Evolutionary conservation across 2,797 vertebrate genomes (phyloP).

Genomic region (Sebastes oblongus): DNA sequence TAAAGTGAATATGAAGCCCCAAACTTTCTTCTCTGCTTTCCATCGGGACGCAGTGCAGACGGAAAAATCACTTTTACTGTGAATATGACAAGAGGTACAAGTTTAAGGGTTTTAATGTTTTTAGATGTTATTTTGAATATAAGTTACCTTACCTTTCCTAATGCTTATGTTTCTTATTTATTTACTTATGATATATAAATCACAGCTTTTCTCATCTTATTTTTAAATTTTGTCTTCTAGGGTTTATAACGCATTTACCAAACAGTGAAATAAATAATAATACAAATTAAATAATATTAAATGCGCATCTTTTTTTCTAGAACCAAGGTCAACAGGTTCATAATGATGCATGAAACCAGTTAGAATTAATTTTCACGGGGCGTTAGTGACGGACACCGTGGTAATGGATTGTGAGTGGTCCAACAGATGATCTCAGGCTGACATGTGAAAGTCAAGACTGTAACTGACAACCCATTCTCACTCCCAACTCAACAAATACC

Average conservation of each 20-base stretch:
- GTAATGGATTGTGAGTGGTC: conserved; percentile 41
- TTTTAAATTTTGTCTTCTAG: not conserved
- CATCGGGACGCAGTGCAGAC: not conserved
- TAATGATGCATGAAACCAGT: conserved; percentile 46
- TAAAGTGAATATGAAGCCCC: not conserved
- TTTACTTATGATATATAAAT: not conserved
- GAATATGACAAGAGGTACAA: not conserved
- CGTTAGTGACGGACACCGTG: conserved; percentile 13
- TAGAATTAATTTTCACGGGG: conserved; percentile 41
- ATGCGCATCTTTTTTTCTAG: not conserved
- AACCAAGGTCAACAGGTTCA: conserved; percentile 24
- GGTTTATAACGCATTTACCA: not conserved
- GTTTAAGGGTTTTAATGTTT: not conserved
- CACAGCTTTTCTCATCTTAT: not conserved
- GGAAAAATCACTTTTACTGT: not conserved
- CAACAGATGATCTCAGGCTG: conserved; percentile 7
- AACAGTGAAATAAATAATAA: not conserved
- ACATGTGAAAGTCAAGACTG: conserved; percentile 21
- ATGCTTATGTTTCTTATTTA: not conserved
- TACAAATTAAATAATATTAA: not conserved
- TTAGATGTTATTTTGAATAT: not conserved
- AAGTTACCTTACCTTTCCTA: not conserved
- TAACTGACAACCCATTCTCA: not conserved
- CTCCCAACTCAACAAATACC: not conserved
- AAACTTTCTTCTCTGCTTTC: not conserved